Evolutionary conservation across 2,888 invertebrate species (phyloP).

Genomic region (Cantharis rustica): DNA sequence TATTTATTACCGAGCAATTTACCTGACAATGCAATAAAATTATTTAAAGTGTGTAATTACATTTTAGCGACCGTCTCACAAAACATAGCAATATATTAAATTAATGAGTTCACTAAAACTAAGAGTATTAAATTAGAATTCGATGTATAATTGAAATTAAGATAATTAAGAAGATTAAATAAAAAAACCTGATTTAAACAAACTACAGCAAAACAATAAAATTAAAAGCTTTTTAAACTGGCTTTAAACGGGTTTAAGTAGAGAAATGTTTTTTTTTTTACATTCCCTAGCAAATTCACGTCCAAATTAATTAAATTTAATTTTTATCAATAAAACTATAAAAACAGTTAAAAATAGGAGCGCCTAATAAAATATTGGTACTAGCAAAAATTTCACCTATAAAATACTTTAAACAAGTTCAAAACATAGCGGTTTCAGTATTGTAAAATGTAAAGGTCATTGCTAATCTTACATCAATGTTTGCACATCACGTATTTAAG

Average conservation of each 20-base stretch:
- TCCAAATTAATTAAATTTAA: neutral
- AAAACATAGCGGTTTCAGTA: conserved; percentile 17
- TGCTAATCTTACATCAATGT: conserved; percentile 14
- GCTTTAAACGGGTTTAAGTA: neutral
- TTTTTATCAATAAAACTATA: neutral
- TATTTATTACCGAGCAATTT: neutral
- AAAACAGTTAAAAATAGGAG: conserved; percentile 17
- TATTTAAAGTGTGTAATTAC: neutral
- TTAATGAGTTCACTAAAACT: neutral
- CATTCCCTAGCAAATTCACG: neutral
- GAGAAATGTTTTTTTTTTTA: neutral
- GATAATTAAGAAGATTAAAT: neutral
- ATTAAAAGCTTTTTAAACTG: neutral
- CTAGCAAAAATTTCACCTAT: conserved; percentile 10
- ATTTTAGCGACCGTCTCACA: neutral
- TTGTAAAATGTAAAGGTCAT: conserved; percentile 13
- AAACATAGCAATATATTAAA: neutral
- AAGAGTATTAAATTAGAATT: neutral
- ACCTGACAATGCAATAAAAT: neutral
- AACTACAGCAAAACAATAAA: neutral
- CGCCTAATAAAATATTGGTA: conserved; percentile 12
- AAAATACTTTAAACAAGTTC: conserved; percentile 26
- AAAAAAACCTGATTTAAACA: neutral
- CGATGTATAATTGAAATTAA: neutral
- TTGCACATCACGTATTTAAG: conserved; percentile 27